These are phyloP conservation scores for Hirtodrosophila histrioides DNA, from an alignment of 2,888 invertebrate species.

Conservation along the genomic window DNA sequence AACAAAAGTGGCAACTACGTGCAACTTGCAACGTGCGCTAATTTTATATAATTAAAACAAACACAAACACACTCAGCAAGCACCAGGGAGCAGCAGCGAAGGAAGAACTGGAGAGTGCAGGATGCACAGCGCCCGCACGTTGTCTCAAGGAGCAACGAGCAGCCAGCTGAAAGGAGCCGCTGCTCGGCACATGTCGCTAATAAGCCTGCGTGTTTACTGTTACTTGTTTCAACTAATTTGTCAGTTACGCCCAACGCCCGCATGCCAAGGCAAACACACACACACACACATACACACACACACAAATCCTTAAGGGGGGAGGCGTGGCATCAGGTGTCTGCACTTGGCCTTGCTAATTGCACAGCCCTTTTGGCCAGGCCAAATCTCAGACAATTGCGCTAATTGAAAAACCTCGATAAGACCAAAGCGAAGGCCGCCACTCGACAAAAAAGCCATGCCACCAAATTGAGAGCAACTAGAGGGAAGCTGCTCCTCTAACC, in stretches of 20 bases:
- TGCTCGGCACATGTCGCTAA: constrained; percentile 70
- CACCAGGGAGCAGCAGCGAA: constrained; percentile 4
- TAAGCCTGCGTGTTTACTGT: constrained; percentile 77
- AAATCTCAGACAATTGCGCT: constrained; percentile 77
- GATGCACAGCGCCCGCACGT: constrained; percentile 49
- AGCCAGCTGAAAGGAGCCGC: constrained; percentile 25
- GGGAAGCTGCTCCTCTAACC: not conserved
- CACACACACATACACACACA: constrained; percentile 17
- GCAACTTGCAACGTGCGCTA: constrained; percentile 78
- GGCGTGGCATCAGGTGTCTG: constrained; percentile 73
- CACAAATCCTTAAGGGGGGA: not conserved
- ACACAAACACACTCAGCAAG: constrained; percentile 56
- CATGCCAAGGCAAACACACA: constrained; percentile 59
- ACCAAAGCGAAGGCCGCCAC: constrained; percentile 40
- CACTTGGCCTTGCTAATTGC: constrained; percentile 75
- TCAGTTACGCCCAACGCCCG: constrained; percentile 73
- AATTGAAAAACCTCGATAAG: constrained; percentile 76
- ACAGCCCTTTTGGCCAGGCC: constrained; percentile 64
- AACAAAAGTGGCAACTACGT: constrained; percentile 54
- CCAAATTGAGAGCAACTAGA: constrained; percentile 13
- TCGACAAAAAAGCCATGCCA: constrained; percentile 5
- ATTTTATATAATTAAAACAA: constrained; percentile 78
- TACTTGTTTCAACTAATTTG: constrained; percentile 77
- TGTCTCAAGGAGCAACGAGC: constrained; percentile 29
- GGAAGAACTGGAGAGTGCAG: not conserved